Base-by-base conservation (phyloP, 2,797 vertebrate species). In the Mormyrus hasselquistii region DNA sequence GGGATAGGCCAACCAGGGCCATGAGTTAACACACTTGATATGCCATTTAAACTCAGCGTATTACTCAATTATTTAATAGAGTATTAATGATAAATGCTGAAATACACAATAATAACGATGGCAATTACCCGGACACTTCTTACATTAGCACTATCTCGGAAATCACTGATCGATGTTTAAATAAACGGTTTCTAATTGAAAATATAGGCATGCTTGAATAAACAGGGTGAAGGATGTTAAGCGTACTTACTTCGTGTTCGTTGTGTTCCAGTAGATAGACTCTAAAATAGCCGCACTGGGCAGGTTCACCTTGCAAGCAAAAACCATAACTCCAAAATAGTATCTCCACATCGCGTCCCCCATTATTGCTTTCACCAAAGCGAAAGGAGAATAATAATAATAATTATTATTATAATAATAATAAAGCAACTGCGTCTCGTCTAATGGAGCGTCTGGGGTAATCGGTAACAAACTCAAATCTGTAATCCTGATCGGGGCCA, bases 241-340 rank as follows among this genome's bases (percentile, higher is more conserved):
- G 44, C n/a, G 82, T 89, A 94, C 98, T 98, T 97, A 99, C 98
- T 98, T 99, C 96, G 96, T 97, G 94, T 99, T 99, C 91, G 98
- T 99, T 90, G 98, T 98, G 97, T 99, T 99, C 98, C 98, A 99
- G 94, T 99, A 99, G 93, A 99, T 98, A 93, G 98, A 98, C 91
- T 99, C 98, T 94, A 99, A 95, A 93, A 99, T 97, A 94, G 97
- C 94, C 92, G 97, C 97, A 90, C 97, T 96, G 94, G 97, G 97
- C 93, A 98, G 93, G 91, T 97, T 96, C 96, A 97, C 96, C 96
- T 97, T 96, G 95, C 97, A 97, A 93, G 97, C 96, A 93, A 98
- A 95, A 95, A 98, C 95, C 94, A 96, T 94, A 96, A 98, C 95
- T 95, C 97, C 97, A 93, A 98, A 96, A 93, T 97, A 98, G 96